Base-by-base conservation (phyloP, 2,888 invertebrate genomes). In the Cephus nigrinus region DNA sequence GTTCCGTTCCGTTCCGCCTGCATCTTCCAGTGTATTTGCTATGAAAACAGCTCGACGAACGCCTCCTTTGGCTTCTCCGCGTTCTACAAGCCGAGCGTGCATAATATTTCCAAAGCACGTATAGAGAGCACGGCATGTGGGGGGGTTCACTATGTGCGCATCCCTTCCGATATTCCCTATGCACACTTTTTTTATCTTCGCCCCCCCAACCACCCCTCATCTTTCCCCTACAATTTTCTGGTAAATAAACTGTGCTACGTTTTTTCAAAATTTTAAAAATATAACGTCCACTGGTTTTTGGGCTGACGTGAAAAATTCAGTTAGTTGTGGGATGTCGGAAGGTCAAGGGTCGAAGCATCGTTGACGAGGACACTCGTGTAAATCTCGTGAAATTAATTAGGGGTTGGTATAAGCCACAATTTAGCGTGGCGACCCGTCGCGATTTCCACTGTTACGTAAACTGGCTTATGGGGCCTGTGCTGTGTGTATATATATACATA, bases 21-120 rank as follows among this genome's bases (percentile, higher is more conserved):
- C 71, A 31, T 85, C 81, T 83, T 80, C 82, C 79, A 82, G 79
- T 80, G 81, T 85, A 83, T 85, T 85, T 85, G 80, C 85, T 85
- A 79, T 83, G 85, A 85, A 85, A 85, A 85, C 84, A 85, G 76
- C 79, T 78, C 77, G 71, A 69, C 80, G 55, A 77, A 78, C 71
- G 79, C 79, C 77, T 76, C 76, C 75, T 77, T 76, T n/a, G 36
- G 36, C 30, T 30, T 35, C 36, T 74, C 35, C 74, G 35, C 23
- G 55, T 55, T 55, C 23, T 55, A 55, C 55, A 9, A 55, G 55
- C 55, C 23, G 23, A 74, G 78, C 69, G n/a, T 78, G 76, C 40
- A 85, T 77, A 85, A 82, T 81, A 85, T 84, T 85, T 82, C 81
- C 40, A 79, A 68, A 74, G 79, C 78, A 79, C 75, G 80, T 80